A percentile compares a stretch with the other conserved stretches of the same genome.
Evolutionary conservation across 2,113 vertebrate genomes (phyloP).

Genomic region (Toxotes chatareus): DNA sequence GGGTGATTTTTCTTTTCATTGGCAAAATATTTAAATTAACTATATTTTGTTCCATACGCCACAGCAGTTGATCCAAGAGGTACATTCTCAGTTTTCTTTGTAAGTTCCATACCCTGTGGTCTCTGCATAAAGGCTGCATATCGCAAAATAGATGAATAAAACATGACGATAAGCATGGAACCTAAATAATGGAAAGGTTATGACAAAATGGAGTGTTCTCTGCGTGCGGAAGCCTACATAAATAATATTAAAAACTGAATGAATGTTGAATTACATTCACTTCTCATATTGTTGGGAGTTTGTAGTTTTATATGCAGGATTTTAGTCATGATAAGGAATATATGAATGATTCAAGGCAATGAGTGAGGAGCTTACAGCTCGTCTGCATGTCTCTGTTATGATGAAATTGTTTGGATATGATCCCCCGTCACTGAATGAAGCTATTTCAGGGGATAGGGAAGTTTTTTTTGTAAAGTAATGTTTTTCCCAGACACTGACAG

Average conservation of each 20-base stretch:
- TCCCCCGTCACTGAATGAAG: background rate
- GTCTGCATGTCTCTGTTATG: slow-evolving; percentile 22
- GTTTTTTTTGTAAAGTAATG: slow-evolving; percentile 29
- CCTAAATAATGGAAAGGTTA: slow-evolving; percentile 78
- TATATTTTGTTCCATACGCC: background rate
- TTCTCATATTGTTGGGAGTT: slow-evolving; percentile 18
- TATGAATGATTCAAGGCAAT: slow-evolving; percentile 8
- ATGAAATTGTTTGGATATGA: slow-evolving; percentile 21
- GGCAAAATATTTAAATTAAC: slow-evolving; percentile 11
- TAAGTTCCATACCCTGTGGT: slow-evolving; percentile 32
- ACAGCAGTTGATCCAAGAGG: slow-evolving; percentile 17
- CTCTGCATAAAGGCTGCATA: slow-evolving; percentile 49
- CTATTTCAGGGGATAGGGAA: slow-evolving; percentile 37
- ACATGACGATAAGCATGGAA: slow-evolving; percentile 70
- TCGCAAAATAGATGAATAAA: slow-evolving; percentile 73
- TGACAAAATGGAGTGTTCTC: slow-evolving; percentile 65
- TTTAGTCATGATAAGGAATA: slow-evolving; percentile 14
- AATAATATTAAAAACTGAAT: slow-evolving; percentile 56
- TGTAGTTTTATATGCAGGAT: slow-evolving; percentile 14
- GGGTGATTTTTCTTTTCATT: slow-evolving; percentile 19
- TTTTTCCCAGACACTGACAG: slow-evolving; percentile 54
- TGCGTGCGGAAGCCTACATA: slow-evolving; percentile 54
- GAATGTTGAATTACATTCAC: slow-evolving; percentile 54
- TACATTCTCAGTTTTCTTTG: slow-evolving; percentile 31
- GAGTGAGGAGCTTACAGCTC: background rate